Evolutionary conservation across 2,113 vertebrate species (phyloP).

Genomic region (Eonycteris spelaea): DNA sequence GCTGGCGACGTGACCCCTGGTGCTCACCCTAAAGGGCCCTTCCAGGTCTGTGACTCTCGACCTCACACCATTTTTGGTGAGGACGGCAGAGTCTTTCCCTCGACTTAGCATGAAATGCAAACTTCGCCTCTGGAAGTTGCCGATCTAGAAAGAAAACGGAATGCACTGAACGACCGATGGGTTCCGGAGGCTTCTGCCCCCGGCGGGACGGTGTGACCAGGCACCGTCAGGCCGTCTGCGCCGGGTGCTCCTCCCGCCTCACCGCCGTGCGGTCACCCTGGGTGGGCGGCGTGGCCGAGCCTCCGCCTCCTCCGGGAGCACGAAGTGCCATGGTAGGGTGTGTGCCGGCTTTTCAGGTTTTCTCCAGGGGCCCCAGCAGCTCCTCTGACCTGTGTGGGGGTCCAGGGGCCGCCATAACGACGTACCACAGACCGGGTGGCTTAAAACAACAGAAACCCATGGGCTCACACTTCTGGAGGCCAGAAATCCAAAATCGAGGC

Average conservation of each 20-base stretch:
- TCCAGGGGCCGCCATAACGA: neutral
- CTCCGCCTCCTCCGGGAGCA: fast-evolving
- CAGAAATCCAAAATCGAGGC: neutral
- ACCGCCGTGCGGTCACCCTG: fast-evolving
- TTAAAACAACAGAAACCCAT: fast-evolving
- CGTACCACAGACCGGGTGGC: neutral
- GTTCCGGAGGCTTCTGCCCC: neutral
- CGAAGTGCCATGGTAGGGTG: fast-evolving
- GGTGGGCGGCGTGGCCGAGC: fast-evolving
- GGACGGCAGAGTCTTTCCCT: fast-evolving
- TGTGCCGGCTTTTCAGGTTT: fast-evolving
- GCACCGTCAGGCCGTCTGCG: fast-evolving
- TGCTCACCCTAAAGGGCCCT: neutral
- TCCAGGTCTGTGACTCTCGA: fast-evolving
- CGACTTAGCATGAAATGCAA: no score
- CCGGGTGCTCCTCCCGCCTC: fast-evolving
- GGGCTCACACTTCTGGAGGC: no score
- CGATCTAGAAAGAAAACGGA: neutral
- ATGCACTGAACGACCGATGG: fast-evolving
- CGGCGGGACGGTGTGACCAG: neutral
- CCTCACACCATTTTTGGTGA: neutral
- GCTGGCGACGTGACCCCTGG: fast-evolving
- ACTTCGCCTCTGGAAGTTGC: neutral
- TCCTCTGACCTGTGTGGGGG: fast-evolving
- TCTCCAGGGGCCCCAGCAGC: no score